Percentiles rank a stretch among this genome's conserved stretches.
Evolutionary conservation across 2,888 invertebrate species (phyloP).

Genomic region (Cheilosia pagana): DNA sequence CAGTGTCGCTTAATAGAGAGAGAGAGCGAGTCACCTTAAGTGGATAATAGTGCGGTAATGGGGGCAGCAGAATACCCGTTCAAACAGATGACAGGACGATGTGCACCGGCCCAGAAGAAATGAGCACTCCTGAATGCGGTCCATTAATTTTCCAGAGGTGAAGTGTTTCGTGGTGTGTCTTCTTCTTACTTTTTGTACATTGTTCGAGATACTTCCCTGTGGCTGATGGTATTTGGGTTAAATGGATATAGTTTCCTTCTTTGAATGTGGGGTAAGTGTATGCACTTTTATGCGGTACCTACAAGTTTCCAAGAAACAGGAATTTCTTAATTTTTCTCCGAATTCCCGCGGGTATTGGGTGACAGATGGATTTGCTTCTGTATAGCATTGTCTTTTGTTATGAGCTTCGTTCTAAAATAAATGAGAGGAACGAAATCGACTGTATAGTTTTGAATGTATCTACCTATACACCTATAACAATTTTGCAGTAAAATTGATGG

Average conservation of each 20-base stretch:
- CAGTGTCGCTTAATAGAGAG: conserved; percentile 47
- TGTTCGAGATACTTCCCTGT: conserved; percentile 27
- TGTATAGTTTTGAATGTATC: too few species aligned
- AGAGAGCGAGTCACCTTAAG: conserved; percentile 45
- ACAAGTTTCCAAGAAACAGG: background rate
- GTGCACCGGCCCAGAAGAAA: conserved; percentile 56
- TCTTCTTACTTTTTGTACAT: background rate
- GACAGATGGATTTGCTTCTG: background rate
- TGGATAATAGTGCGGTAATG: conserved; percentile 68
- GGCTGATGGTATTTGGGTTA: conserved; percentile 39
- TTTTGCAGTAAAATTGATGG: too few species aligned
- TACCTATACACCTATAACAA: too few species aligned
- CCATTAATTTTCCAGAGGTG: conserved; percentile 62
- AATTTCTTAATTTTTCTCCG: conserved; percentile 19
- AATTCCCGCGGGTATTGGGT: background rate
- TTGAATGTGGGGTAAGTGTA: conserved; percentile 30
- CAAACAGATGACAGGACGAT: background rate
- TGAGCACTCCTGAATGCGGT: conserved; percentile 64
- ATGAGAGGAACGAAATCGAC: background rate
- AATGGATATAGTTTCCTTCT: conserved; percentile 19
- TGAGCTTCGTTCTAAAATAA: background rate
- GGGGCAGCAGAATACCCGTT: conserved; percentile 21
- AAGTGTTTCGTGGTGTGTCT: conserved; percentile 36
- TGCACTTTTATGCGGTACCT: conserved; percentile 18
- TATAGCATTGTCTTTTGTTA: background rate